A percentile compares a stretch with the other conserved stretches of the same genome.
Conservation (phyloP, 2,888 invertebrate species). For the Drosophila mimica region DNA sequence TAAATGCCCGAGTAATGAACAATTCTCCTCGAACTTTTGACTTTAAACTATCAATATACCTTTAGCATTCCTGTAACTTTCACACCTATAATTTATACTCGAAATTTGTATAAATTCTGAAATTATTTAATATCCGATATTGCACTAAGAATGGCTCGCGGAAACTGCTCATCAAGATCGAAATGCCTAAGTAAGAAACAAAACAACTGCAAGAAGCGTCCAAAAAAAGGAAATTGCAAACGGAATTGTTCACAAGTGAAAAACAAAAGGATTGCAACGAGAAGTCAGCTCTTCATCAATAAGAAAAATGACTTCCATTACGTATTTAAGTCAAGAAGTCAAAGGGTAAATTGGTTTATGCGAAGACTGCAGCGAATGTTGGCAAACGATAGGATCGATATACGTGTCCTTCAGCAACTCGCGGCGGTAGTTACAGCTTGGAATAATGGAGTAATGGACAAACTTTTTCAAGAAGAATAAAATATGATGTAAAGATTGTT, state of each 20-base stretch:
- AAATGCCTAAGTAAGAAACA: not conserved
- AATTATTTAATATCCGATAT: not conserved
- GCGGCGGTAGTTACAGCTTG: slow-evolving; percentile 23
- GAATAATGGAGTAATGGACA: slow-evolving; percentile 13
- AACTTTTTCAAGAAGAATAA: not conserved
- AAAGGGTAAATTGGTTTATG: slow-evolving; percentile 24
- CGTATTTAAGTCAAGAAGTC: slow-evolving; percentile 21
- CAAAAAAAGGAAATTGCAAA: not conserved
- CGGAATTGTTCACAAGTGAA: slow-evolving; percentile 39
- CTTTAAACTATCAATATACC: not conserved
- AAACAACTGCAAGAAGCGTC: not conserved
- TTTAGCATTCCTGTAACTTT: not conserved
- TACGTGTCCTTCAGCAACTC: slow-evolving; percentile 9
- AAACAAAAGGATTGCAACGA: slow-evolving; percentile 5
- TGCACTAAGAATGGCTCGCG: slow-evolving; percentile 7
- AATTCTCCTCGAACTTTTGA: not conserved
- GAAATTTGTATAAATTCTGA: not conserved
- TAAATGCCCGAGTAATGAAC: not conserved
- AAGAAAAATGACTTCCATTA: slow-evolving; percentile 21
- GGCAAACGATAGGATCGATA: not conserved
- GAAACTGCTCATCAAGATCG: not conserved
- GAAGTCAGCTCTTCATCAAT: slow-evolving; percentile 16
- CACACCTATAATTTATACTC: not conserved
- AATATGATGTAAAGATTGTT: not conserved
- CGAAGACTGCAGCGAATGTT: not conserved